Evolutionary conservation across 2,888 invertebrate genomes (phyloP), one percentile per base, ranked within the genome.

Genomic region (Apodemia zela): DNA sequence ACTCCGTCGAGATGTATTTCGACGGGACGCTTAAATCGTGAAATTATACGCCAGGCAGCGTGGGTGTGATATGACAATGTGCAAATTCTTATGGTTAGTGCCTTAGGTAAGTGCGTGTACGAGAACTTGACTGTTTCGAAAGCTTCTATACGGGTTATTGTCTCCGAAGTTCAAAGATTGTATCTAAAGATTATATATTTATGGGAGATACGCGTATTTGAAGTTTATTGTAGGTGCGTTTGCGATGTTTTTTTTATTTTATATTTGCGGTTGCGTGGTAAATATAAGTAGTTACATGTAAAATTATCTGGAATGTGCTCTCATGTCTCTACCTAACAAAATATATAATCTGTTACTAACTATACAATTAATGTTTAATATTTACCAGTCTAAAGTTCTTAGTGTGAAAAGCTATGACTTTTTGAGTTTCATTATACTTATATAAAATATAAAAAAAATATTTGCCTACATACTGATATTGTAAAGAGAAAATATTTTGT

Each of bases 51-150:
- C 73, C 74, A 71, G 68, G 69, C 71, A 68, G 79, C 79, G 89
- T 88, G 84, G 89, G 89, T 79, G 87, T 79, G 75, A 79, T 85
- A 84, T 84, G 86, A 88, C 87, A 87, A 86, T 84, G 85, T 81
- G 83, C 81, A 80, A 85, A 85, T 77, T 76, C 75, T 80, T 76
- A 77, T 79, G 73, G 76, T 70, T 73, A 72, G 72, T 72, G 57
- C 57, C 57, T 57, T 25, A 57, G 57, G 57, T 57, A 57, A 57
- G 57, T 57, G 73, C 71, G 72, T 74, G 73, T 74, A 73, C 68
- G 69, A 70, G 70, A 70, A 72, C 72, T 69, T 68, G 67, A 65
- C 68, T 59, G 68, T 71, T 68, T 64, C 65, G 69, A 66, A 64
- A 67, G 69, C 61, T 54, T 54, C 54, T 25, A 54, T 54, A 54